Evolutionary conservation across 1,140 invertebrate species (phyloP).

Genomic region (Mesaphorura yosii): DNA sequence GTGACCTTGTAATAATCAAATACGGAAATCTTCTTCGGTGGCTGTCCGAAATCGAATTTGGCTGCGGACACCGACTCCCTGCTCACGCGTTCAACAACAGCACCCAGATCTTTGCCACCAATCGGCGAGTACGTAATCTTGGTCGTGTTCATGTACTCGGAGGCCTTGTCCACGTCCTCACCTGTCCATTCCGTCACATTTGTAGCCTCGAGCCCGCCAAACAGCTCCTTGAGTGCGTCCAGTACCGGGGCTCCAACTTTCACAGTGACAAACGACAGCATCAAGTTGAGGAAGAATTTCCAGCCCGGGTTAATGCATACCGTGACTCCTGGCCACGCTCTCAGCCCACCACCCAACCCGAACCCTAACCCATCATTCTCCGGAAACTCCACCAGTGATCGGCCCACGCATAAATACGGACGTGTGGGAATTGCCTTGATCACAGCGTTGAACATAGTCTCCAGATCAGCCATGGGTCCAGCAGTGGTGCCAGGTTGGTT

Average conservation of each 20-base stretch:
- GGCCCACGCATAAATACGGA: not conserved
- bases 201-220: not conserved
- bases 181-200: not conserved
- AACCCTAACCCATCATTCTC: not conserved
- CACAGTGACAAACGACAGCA: not conserved
- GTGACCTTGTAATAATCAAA: not conserved
- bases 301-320: not conserved
- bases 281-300: not conserved
- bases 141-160: not conserved
- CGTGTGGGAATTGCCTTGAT: not conserved
- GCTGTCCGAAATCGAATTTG: not conserved
- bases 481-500: not conserved
- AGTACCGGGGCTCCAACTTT: slow-evolving; percentile 1
- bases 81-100: not conserved
- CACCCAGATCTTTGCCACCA: not conserved
- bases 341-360: not conserved
- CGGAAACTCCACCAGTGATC: not conserved
- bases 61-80: not conserved
- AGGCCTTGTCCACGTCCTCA: not conserved
- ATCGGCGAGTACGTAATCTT: not conserved
- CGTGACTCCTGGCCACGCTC: not conserved
- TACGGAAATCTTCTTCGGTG: not conserved
- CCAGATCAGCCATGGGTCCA: not conserved
- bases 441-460: not conserved
- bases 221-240: not conserved